Percentiles rank a stretch among this genome's conserved stretches.
Conservation (phyloP, 2,888 invertebrate genomes). For the Entomobrya multifasciata region DNA sequence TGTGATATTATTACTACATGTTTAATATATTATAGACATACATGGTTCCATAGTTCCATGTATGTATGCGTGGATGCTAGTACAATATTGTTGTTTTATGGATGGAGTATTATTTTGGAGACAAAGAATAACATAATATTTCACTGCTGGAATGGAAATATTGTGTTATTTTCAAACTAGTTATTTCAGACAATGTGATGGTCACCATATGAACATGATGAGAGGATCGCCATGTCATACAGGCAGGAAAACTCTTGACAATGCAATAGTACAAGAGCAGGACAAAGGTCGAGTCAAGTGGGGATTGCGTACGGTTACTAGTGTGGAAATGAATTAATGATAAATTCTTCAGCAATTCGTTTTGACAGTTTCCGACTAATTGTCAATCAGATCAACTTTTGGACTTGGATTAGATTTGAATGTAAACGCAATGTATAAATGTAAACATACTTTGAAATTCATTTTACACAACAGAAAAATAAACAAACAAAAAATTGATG, state of each 20-base stretch:
- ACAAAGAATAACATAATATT: not conserved
- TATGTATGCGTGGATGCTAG: not conserved
- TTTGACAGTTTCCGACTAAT: conserved; percentile 4
- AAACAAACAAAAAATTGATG: conserved; percentile 4
- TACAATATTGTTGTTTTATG: not conserved
- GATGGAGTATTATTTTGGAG: not conserved
- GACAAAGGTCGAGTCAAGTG: conserved; percentile 31
- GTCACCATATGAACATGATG: not conserved
- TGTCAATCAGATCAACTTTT: not conserved
- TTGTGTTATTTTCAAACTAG: too few relatives aligned
- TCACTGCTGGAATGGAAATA: too few relatives aligned
- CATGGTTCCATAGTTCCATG: not conserved
- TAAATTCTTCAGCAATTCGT: not conserved
- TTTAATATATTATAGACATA: not conserved
- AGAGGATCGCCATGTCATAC: too few relatives aligned
- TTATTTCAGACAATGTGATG: too few relatives aligned
- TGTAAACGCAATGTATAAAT: not conserved
- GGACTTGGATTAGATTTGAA: not conserved
- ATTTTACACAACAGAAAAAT: not conserved
- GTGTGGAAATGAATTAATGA: conserved; percentile 18
- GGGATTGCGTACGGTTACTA: too few relatives aligned
- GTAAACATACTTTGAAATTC: not conserved
- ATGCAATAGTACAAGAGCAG: too few relatives aligned
- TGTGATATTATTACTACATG: not conserved
- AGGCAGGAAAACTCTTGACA: too few relatives aligned